Evolutionary conservation across 30 jellyfish, hydroid and myxozoan species (phyloP).

Genomic region (Aurelia sp.): DNA sequence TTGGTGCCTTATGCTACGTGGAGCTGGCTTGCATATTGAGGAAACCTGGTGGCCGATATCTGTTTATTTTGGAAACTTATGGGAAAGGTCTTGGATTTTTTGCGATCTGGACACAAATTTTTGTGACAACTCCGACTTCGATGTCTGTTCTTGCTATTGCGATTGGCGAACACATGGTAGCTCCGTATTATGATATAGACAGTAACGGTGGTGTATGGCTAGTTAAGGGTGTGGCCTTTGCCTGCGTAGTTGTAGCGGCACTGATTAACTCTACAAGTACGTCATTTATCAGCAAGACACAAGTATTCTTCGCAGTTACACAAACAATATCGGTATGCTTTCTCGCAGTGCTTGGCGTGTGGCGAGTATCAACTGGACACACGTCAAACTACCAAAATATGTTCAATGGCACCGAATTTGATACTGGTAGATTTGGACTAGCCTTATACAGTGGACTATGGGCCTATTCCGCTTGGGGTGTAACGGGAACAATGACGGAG

Average conservation of each 20-base stretch:
- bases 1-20: conserved; percentile 12
- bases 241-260: neutral
- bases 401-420: neutral
- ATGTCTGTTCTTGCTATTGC: conserved; percentile 10
- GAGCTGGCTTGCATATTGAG: conserved; percentile 18
- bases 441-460: conserved; percentile 29
- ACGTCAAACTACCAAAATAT: neutral
- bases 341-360: conserved; percentile 5
- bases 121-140: conserved; percentile 1
- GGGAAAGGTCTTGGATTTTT: conserved; percentile 5
- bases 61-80: neutral
- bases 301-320: neutral
- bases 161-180: conserved; percentile 5
- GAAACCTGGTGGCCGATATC: conserved; percentile 6
- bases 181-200: neutral
- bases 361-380: conserved; percentile 27
- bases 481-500: neutral
- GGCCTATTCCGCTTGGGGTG: conserved; percentile 34
- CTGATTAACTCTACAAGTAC: conserved; percentile 7
- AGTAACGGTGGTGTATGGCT: neutral
- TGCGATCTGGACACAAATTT: conserved; percentile 4
- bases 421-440: conserved; percentile 8
- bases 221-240: conserved; percentile 3
- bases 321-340: conserved; percentile 2
- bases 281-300: neutral